Conservation (phyloP, 1,140 invertebrate species). For the Drosophila nannoptera region DNA sequence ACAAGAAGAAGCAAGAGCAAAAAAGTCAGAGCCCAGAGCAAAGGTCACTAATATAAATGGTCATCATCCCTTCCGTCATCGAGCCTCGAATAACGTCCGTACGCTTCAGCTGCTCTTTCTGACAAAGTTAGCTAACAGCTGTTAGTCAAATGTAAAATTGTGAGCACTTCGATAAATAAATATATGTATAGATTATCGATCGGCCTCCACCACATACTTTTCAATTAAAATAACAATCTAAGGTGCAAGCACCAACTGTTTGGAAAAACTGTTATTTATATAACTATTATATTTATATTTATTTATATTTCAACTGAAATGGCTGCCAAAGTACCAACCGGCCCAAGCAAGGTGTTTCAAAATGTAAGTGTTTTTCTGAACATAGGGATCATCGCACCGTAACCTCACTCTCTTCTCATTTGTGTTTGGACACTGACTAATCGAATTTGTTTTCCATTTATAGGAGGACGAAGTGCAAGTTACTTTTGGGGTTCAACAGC, state of each 20-base stretch:
- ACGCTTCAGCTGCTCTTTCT: slow-evolving; percentile 28
- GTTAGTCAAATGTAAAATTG: slow-evolving; percentile 4
- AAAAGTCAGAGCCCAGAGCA: too few relatives aligned
- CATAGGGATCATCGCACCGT: too few relatives aligned
- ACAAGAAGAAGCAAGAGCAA: too few relatives aligned
- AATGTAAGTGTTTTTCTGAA: slow-evolving; percentile 67
- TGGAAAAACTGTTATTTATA: slow-evolving; percentile 50
- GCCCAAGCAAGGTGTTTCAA: slow-evolving; percentile 72
- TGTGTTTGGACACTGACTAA: slow-evolving; percentile 9
- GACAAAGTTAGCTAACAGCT: slow-evolving; percentile 18
- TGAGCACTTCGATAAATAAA: slow-evolving; percentile 11
- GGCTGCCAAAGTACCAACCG: slow-evolving; percentile 72
- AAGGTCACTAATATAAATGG: too few relatives aligned
- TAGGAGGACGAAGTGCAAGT: slow-evolving; percentile 89
- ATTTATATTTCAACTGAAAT: slow-evolving; percentile 44
- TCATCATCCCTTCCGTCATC: too few relatives aligned
- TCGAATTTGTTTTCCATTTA: slow-evolving; percentile 1
- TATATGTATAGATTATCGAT: not conserved
- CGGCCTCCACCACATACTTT: slow-evolving; percentile 13
- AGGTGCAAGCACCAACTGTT: slow-evolving; percentile 53
- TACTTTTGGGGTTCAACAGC: slow-evolving; percentile 97
- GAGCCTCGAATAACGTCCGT: too few relatives aligned
- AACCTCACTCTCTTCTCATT: slow-evolving; percentile 65
- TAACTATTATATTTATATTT: slow-evolving; percentile 47
- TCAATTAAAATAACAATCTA: slow-evolving; percentile 6